These are phyloP conservation scores for Serranus cabrilla DNA, from an alignment of 2,797 vertebrate genomes.

Conservation along the genomic window DNA sequence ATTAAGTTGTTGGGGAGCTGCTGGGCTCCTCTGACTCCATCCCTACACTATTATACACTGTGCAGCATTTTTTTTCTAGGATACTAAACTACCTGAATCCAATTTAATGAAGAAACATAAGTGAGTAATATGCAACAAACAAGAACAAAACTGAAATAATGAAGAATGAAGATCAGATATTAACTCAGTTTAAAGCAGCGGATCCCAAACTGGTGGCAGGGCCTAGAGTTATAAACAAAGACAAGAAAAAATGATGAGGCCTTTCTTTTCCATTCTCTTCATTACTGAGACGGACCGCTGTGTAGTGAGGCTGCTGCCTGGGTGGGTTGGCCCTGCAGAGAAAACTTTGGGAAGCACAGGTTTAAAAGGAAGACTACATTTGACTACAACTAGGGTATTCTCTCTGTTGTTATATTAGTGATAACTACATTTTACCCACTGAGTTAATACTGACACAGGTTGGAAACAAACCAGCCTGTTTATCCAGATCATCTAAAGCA, in stretches of 20 bases:
- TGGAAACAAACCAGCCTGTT: background rate
- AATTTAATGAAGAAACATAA: background rate
- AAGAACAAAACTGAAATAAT: background rate
- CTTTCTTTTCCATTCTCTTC: no score
- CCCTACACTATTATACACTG: background rate
- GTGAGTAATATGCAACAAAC: background rate
- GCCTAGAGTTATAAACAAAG: no score
- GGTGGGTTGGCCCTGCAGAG: no score
- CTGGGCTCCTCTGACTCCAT: background rate
- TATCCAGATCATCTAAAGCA: background rate
- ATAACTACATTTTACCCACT: no score
- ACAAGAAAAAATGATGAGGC: no score
- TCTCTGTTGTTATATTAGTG: background rate
- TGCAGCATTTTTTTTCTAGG: background rate
- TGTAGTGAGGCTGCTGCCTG: no score
- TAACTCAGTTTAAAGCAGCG: background rate
- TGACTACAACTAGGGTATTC: background rate
- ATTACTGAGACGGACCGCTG: no score
- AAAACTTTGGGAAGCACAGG: no score
- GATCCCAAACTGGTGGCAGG: no score
- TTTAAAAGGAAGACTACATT: background rate
- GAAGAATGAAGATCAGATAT: background rate
- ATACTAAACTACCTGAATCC: no score
- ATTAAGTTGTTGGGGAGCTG: background rate
- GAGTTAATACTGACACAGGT: background rate